A percentile compares a stretch with the other conserved stretches of the same genome.
These are phyloP conservation scores for Rutpela maculata DNA, from an alignment of 2,888 invertebrate species.

Conservation along the genomic window DNA sequence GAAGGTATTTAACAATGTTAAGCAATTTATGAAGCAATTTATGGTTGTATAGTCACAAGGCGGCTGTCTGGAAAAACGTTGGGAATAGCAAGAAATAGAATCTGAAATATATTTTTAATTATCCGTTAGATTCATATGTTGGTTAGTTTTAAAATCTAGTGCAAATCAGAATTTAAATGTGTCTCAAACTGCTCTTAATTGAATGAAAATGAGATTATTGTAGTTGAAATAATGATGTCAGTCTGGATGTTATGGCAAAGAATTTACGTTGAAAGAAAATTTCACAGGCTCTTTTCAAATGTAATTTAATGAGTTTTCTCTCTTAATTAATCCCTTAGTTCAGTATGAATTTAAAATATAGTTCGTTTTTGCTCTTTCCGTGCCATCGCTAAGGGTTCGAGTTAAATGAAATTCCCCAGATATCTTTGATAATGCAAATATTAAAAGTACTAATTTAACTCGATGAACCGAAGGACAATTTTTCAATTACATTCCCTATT, in stretches of 20 bases:
- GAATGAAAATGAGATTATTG: no score
- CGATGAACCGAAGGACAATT: conserved; percentile 30
- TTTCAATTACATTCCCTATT: conserved; percentile 28
- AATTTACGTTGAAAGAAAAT: conserved; percentile 10
- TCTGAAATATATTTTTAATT: no score
- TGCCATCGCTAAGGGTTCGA: conserved; percentile 1
- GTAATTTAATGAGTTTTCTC: conserved; percentile 17
- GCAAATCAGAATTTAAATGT: no score
- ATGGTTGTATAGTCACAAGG: no score
- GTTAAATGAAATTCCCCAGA: conserved; percentile 32
- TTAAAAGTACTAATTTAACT: conserved; percentile 35
- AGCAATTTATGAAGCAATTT: no score
- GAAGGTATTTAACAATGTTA: no score
- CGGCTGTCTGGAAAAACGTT: no score
- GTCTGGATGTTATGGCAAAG: conserved; percentile 5
- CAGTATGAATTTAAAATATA: conserved; percentile 29
- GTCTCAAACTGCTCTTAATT: no score
- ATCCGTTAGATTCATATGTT: no score
- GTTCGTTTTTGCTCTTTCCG: conserved; percentile 10
- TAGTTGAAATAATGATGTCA: no score
- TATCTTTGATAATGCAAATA: conserved; percentile 25
- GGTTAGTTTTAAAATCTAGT: no score
- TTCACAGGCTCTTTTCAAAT: conserved; percentile 18
- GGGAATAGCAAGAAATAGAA: no score
- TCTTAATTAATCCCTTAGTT: conserved; percentile 25